Base-by-base conservation (phyloP, 2,113 vertebrate species). In the Orcinus orca region DNA sequence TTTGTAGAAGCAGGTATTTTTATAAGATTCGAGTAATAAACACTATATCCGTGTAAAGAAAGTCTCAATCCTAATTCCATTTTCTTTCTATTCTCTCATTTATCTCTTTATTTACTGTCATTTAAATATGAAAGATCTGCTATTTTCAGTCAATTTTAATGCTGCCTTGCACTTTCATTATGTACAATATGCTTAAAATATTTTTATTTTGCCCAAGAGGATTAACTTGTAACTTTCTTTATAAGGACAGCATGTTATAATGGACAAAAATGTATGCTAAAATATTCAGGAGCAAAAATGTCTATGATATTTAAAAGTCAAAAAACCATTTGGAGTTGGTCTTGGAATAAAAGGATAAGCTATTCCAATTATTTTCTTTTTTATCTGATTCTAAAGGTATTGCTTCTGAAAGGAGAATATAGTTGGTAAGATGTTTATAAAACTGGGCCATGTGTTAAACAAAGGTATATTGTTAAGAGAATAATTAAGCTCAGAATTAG, bases 401-500 rank as follows among this genome's bases (percentile, higher is more conserved):
- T 94, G 21, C 60, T 38, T 95, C 5, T 87, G 38, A 74, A 94
- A 70, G 17, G 63, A 83, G 6, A 88, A 82, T 44, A 73, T 13
- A 20, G 38, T 88, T 68, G 80, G 21, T 65, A 63, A 74, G 21
- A 20, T 7, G 4, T 60, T 95, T 96, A 68, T 44, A 63, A 18
- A 81, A 68, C 33, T 4, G 67, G 68, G 55, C 25, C 25, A 60
- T 9, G 1, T 91, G 41, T 11, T 71, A 88, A 68, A 11, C 31
- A 96, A 73, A 68, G 36, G 6, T 36, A 0, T 41, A 73, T 2
- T 70, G 62, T 94, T 70, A 67, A 50, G 14, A 73, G 33, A 79
- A 86, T n/a, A 95, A 88, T 47, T 47, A 82, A 71, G 31, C 92
- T 96, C 58, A 92, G 63, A 92, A 71, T 92, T 29, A 47, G 77